Evolutionary conservation across 2,888 invertebrate genomes (phyloP).

Genomic region (Celastrina argiolus): DNA sequence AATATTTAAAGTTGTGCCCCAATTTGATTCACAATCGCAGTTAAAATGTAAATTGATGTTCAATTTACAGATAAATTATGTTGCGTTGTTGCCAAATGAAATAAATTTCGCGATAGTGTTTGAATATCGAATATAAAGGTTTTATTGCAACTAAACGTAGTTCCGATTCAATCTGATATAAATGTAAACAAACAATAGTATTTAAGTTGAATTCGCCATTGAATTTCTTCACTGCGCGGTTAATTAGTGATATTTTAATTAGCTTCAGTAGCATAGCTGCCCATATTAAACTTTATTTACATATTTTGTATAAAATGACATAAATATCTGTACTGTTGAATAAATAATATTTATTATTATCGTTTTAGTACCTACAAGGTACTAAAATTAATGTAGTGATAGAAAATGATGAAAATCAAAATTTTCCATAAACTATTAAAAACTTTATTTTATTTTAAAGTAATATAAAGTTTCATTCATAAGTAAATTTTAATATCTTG

Average conservation of each 20-base stretch:
- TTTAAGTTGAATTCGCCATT: no score
- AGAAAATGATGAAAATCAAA: not conserved
- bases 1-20: constrained; percentile 33
- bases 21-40: constrained; percentile 26
- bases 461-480: not conserved
- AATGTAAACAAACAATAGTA: no score
- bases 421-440: not conserved
- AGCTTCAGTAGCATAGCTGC: no score
- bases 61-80: constrained; percentile 25
- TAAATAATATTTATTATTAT: no score
- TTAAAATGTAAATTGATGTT: constrained; percentile 25
- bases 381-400: not conserved
- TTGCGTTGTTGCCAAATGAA: constrained; percentile 3
- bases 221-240: no score
- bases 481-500: constrained; percentile 3
- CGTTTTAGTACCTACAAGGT: no score
- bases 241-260: no score
- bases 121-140: not conserved
- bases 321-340: no score
- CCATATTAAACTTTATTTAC: no score
- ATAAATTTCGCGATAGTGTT: not conserved
- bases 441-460: not conserved
- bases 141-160: not conserved
- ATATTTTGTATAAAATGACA: no score
- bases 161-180: no score